Base-by-base conservation (phyloP, 2,113 vertebrate genomes). In the Gulo gulo region DNA sequence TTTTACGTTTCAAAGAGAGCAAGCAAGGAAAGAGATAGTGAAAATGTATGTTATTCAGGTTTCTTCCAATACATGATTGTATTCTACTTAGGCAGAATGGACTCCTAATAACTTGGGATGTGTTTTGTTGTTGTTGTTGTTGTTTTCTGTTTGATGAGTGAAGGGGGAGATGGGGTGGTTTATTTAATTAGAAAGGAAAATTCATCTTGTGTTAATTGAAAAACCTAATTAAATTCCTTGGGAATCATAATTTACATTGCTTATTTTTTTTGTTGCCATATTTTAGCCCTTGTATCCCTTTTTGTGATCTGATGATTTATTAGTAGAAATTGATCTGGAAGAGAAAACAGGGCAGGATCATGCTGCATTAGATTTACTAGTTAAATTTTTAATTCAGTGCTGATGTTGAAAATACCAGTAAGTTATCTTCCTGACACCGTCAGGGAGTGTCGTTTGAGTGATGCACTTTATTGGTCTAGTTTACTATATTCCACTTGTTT, bases 1-100 rank as follows among this genome's bases (percentile, higher is more conserved):
- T n/a, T 92, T 95, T 98, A 86, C 1, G 23, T 97, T 97, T 88
- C n/a, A 96, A 91, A 96, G 42, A 85, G 10, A 94, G 34, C 57
- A 80, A 24, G 71, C 34, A 14, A 14, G 82, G 42, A 90, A 81
- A 78, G 15, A 36, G 71, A 69, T 50, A 82, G 0, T 29, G 0
- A 6, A 93, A 91, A 26, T 61, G 36, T 91, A 18, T 96, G 47
- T 59, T 36, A 5, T 59, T 92, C 4, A 4, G 1, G 12, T 79
- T 97, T 36, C 85, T 78, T 87, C 2, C 0, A 59, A 4, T 18
- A 79, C 7, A 47, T 3, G 5, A n/a, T 16, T 80, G 2, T 7
- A 24, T 81, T 92, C 63, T 63, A 84, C 50, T 76, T 91, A 80
- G 23, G 12, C 63, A 88, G 42, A 31, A 63, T 88, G 31, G n/a